These are phyloP conservation scores for Geococcyx californianus DNA, from an alignment of 2,113 vertebrate species.

Conservation along the genomic window DNA sequence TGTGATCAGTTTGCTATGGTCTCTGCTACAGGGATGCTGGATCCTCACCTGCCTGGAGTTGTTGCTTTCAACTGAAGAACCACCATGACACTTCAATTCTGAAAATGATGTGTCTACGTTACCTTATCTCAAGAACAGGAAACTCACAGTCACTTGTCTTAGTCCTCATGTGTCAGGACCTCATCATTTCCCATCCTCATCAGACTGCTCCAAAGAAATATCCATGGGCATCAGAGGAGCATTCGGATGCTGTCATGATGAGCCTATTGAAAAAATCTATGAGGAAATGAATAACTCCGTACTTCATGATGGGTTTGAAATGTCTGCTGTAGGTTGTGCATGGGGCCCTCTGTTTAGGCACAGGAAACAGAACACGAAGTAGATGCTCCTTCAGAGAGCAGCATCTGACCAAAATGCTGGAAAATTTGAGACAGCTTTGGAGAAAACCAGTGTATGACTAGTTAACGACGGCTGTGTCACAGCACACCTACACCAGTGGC, in stretches of 20 bases:
- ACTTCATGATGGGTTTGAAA: not conserved
- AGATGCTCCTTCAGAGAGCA: not conserved
- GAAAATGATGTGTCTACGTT: rapidly evolving
- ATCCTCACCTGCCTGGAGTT: not conserved
- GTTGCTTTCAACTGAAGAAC: not conserved
- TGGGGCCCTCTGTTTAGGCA: not conserved
- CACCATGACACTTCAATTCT: not conserved
- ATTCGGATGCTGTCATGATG: not conserved
- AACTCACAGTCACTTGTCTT: not conserved
- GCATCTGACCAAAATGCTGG: not conserved
- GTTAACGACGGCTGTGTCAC: not conserved
- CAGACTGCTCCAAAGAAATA: not conserved
- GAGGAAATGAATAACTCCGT: slow-evolving; percentile 17
- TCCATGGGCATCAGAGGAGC: not conserved
- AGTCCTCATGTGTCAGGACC: not conserved
- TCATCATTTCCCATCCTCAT: not conserved
- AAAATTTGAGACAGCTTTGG: not conserved
- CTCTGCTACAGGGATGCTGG: not conserved
- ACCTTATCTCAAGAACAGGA: not conserved
- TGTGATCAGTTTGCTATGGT: not conserved
- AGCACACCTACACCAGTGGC: rapidly evolving
- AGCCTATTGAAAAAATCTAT: not conserved
- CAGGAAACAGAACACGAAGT: not conserved
- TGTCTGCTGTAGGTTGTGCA: not conserved
- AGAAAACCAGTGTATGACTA: not conserved